Evolutionary conservation across 2,888 invertebrate genomes (phyloP).

Genomic region (Ernsta delagoae): DNA sequence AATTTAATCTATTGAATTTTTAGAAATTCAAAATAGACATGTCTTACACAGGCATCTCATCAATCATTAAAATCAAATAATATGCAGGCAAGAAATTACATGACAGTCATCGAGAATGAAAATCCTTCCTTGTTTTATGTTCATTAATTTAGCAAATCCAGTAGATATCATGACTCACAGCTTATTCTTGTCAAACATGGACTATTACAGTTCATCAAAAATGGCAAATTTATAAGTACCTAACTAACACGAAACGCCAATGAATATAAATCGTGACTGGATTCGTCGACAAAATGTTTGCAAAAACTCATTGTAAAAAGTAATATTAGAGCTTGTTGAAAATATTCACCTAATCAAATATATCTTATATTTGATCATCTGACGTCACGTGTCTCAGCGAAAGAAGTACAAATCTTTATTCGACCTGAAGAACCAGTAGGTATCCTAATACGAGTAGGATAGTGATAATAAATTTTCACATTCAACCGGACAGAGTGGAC

Average conservation of each 20-base stretch:
- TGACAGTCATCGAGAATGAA: background rate
- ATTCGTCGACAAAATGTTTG: conserved; percentile 16
- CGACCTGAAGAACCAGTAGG: no score
- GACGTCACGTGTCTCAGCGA: no score
- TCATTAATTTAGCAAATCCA: background rate
- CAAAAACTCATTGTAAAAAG: conserved; percentile 28
- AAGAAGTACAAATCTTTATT: no score
- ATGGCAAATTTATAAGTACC: no score
- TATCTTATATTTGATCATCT: no score
- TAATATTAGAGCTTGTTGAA: conserved; percentile 25
- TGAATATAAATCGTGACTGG: conserved; percentile 34
- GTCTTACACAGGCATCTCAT: no score
- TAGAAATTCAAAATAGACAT: no score
- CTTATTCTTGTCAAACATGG: conserved; percentile 16
- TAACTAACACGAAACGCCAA: conserved; percentile 30
- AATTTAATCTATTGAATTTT: no score
- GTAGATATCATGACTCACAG: conserved; percentile 10
- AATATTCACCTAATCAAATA: conserved; percentile 28
- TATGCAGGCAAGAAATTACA: background rate
- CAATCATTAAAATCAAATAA: no score
- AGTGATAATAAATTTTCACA: no score
- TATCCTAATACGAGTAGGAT: no score
- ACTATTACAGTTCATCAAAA: conserved; percentile 29
- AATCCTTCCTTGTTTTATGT: background rate
- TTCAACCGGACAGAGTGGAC: no score